Percentiles rank a stretch among this genome's conserved stretches.
These are phyloP conservation scores for Allophyes oxyacanthae DNA, from an alignment of 2,888 invertebrate species.

Conservation along the genomic window DNA sequence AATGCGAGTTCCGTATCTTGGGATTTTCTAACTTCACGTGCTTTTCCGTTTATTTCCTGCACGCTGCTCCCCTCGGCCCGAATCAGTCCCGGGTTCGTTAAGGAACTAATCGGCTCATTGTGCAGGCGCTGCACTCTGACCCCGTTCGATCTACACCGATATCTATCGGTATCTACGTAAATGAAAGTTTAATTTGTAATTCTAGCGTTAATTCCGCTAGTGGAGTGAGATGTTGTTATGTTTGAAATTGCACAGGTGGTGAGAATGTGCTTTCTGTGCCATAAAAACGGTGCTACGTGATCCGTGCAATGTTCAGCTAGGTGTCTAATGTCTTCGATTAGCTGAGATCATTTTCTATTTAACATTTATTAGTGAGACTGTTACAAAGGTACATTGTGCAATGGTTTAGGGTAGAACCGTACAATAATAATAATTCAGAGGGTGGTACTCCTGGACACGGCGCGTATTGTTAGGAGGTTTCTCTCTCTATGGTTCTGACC, in stretches of 20 bases:
- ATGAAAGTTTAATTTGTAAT: slow-evolving; percentile 65
- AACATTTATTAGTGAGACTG: slow-evolving; percentile 22
- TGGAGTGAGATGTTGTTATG: slow-evolving; percentile 33
- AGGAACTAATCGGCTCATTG: slow-evolving; percentile 77
- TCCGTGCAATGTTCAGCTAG: slow-evolving; percentile 33
- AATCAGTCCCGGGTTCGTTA: slow-evolving; percentile 69
- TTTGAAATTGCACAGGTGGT: slow-evolving; percentile 31
- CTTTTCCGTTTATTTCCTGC: slow-evolving; percentile 56
- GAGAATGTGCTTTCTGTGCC: slow-evolving; percentile 24
- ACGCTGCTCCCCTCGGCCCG: slow-evolving; percentile 45
- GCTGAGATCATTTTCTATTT: slow-evolving; percentile 13
- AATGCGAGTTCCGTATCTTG: slow-evolving; percentile 58
- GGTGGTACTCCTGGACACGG: too few relatives aligned
- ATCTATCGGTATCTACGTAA: slow-evolving; percentile 55
- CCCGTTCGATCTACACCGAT: slow-evolving; percentile 62
- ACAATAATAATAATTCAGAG: too few relatives aligned
- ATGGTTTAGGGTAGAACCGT: too few relatives aligned
- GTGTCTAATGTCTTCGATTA: slow-evolving; percentile 43
- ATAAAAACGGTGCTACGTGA: slow-evolving; percentile 41
- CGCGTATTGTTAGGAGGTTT: too few relatives aligned
- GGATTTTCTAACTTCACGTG: slow-evolving; percentile 63
- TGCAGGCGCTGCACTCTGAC: slow-evolving; percentile 71
- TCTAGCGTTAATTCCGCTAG: slow-evolving; percentile 47
- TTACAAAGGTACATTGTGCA: background rate
- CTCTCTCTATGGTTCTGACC: too few relatives aligned